Conservation (phyloP, 2,113 vertebrate genomes). For the Labeo catla region DNA sequence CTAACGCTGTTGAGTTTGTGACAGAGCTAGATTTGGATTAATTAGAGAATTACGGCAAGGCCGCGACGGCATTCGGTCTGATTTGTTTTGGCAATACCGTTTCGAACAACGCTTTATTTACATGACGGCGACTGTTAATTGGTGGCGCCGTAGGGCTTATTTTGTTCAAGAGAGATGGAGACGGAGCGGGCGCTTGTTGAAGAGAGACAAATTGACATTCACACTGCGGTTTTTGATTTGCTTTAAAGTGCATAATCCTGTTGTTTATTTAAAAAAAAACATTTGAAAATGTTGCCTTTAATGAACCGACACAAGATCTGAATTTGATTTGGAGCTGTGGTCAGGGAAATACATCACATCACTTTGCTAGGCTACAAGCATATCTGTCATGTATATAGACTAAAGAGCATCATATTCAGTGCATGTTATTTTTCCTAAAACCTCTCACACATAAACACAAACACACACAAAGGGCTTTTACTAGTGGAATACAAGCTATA, state of each 20-base stretch:
- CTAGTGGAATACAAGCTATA: slow-evolving; percentile 51
- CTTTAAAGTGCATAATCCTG: not conserved
- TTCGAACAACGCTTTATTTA: slow-evolving; percentile 37
- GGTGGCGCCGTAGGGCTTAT: not conserved
- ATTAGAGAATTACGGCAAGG: slow-evolving; percentile 23
- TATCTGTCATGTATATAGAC: slow-evolving; percentile 44
- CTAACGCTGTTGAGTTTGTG: not conserved
- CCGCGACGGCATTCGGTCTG: not conserved
- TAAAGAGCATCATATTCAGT: slow-evolving; percentile 29
- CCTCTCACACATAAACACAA: slow-evolving; percentile 21
- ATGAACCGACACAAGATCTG: slow-evolving; percentile 42
- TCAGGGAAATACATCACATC: slow-evolving; percentile 42
- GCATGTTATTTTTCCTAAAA: slow-evolving; percentile 42
- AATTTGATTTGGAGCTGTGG: slow-evolving; percentile 27
- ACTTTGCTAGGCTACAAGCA: slow-evolving; percentile 44
- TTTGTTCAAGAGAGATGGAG: not conserved
- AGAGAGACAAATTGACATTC: not conserved
- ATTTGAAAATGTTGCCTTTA: slow-evolving; percentile 54
- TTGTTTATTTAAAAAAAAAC: slow-evolving; percentile 11
- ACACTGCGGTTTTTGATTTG: not conserved
- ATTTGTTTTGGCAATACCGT: slow-evolving; percentile 34
- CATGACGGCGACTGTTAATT: slow-evolving; percentile 55
- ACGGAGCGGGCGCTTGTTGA: not conserved
- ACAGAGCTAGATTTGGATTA: slow-evolving; percentile 7
- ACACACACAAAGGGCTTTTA: slow-evolving; percentile 59